Base-by-base conservation (phyloP, 2,888 invertebrate species). In the Xanthia togata region DNA sequence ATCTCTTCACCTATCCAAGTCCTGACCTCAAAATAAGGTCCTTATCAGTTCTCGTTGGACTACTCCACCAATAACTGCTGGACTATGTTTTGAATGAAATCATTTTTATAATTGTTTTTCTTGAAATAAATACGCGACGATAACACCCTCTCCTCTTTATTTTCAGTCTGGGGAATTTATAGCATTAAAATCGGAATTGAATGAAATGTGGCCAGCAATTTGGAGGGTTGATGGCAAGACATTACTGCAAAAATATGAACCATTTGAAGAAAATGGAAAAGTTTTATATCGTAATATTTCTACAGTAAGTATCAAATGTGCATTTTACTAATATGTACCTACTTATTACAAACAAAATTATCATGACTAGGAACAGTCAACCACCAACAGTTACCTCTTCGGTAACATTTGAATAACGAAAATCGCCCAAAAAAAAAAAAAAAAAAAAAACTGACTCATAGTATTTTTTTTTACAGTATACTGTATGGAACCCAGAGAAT, bases 161-260 rank as follows among this genome's bases (percentile, higher is more conserved):
- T 97, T 97, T 73, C 95, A 99, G 99, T 97, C 98, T 83, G 99
- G 99, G 63, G 98, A 98, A 92, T 99, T 99, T 96, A 98, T 99
- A 83, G 98, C 98, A 59, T 97, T 98, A 91, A 98, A 98, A 95
- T 97, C 97, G 70, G 99, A 99, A 95, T 94, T 98, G 85, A 97
- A 97, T 78, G 97, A 98, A 92, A 98, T 98, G 93, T 98, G 98
- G 97, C 99, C 99, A 12, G 97, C 98, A 11, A 98, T 99, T 89
- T 99, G 99, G 99, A 97, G 98, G 93, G 98, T 99, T 62, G 99
- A 99, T 93, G 98, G 98, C 1, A 98, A 98, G 94, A 98, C 98
- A 35, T 96, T 98, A 84, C 94, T 98, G 81, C 98, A 98, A 94
- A 98, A 98, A 93, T 98, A 98, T 90, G 98, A 98, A 92, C 98